Conservation (phyloP, 2,113 vertebrate genomes). For the Odontophorus gujanensis region DNA sequence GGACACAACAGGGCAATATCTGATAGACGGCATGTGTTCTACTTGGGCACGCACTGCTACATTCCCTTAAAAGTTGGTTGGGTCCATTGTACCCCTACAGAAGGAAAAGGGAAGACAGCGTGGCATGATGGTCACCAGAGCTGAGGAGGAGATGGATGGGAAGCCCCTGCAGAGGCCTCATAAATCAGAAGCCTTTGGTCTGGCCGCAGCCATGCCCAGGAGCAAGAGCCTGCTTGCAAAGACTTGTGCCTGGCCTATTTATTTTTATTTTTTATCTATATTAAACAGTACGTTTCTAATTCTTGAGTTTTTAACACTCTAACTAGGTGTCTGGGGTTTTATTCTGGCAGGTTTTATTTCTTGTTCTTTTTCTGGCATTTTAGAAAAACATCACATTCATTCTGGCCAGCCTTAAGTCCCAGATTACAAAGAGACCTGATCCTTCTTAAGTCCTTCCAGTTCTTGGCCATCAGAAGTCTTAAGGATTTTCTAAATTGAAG, state of each 20-base stretch:
- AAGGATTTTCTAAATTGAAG: not conserved
- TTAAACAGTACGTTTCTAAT: not conserved
- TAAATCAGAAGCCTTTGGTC: not conserved
- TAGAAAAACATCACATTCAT: not conserved
- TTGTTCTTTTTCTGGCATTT: not conserved
- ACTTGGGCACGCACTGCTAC: not conserved
- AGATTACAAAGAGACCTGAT: not conserved
- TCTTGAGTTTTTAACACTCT: not conserved
- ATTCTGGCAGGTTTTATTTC: not conserved
- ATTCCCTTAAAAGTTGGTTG: not conserved
- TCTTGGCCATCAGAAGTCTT: not conserved
- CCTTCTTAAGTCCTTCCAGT: not conserved
- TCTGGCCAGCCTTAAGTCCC: not conserved
- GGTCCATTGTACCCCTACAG: not conserved
- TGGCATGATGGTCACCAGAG: not conserved
- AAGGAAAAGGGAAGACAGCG: not conserved
- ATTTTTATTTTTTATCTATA: not conserved
- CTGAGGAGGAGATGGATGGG: not conserved
- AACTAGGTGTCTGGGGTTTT: not conserved
- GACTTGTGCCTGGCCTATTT: not conserved
- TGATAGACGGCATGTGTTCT: not conserved
- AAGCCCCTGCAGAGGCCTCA: not conserved
- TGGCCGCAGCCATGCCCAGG: not conserved
- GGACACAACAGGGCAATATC: not conserved
- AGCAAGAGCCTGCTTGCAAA: not conserved